phyloP scores from a whole-genome alignment of 2,113 vertebrate genomes.

The Lagopus leucura region DNA sequence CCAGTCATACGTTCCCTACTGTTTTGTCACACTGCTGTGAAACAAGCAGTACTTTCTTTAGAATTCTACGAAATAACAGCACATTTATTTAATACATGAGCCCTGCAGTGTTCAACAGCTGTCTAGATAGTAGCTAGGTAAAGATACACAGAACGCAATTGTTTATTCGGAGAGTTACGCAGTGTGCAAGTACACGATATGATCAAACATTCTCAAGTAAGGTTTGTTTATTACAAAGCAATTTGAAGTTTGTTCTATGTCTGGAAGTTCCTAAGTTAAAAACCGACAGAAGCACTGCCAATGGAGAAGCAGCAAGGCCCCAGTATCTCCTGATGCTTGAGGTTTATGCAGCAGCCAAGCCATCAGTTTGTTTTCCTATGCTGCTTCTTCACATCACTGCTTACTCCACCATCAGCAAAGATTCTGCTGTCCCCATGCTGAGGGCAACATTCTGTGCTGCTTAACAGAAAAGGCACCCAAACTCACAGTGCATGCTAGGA shows the following conservation, averaged over 20 bases:
- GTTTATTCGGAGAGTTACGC: not conserved
- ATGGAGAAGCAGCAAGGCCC: not conserved
- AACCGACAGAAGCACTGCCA: not conserved
- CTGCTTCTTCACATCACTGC: not conserved
- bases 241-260: not conserved
- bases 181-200: not conserved
- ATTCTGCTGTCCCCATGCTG: not conserved
- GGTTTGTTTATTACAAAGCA: not conserved
- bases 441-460: not conserved
- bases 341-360: slow-evolving; percentile 2
- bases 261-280: not conserved
- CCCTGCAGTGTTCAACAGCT: not conserved
- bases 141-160: not conserved
- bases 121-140: not conserved
- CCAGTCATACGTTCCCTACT: slow-evolving; percentile 24
- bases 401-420: not conserved
- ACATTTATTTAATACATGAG: slow-evolving; percentile 14
- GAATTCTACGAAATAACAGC: slow-evolving; percentile 34
- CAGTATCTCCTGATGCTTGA: not conserved
- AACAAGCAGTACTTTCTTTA: slow-evolving; percentile 64
- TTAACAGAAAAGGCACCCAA: not conserved
- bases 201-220: not conserved
- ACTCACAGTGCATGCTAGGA: not conserved
- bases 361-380: not conserved
- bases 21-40: slow-evolving; percentile 34